phyloP scores from a whole-genome alignment of 2,113 vertebrate genomes.

The Mormyrus lacerda region DNA sequence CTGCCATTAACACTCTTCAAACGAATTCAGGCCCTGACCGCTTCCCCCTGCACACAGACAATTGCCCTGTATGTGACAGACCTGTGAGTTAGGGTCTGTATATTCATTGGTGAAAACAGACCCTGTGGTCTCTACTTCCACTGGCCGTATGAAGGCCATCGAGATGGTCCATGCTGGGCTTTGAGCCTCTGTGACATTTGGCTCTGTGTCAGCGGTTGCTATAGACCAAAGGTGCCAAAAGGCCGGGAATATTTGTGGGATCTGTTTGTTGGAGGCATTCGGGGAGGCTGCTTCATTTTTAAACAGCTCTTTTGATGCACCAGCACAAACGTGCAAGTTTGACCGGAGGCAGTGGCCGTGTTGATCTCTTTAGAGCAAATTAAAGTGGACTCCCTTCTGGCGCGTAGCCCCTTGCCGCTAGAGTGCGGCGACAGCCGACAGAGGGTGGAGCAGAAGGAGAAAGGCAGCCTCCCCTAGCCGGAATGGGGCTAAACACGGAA shows the following conservation, averaged over 20 bases:
- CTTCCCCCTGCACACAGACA: background rate
- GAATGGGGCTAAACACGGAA: background rate
- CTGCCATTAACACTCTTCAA: background rate
- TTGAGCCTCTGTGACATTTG: conserved; percentile 5
- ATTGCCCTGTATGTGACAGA: background rate
- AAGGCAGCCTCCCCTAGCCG: background rate
- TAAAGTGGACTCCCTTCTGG: background rate
- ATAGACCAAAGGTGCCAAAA: background rate
- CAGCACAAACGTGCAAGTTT: background rate
- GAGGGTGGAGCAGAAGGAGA: background rate
- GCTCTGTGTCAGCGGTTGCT: background rate
- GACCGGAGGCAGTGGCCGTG: background rate
- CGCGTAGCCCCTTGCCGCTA: background rate
- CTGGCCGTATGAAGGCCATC: background rate
- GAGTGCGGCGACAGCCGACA: background rate
- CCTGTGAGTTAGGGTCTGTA: background rate
- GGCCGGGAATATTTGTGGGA: background rate
- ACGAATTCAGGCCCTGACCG: background rate
- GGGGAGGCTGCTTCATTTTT: background rate
- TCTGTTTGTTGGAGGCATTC: background rate
- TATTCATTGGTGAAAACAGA: background rate
- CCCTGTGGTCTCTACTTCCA: background rate
- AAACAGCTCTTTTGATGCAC: background rate
- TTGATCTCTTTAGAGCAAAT: background rate
- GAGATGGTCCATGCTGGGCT: conserved; percentile 7